Conservation (phyloP, 2,888 invertebrate species). For the Drosophila borealis region DNA sequence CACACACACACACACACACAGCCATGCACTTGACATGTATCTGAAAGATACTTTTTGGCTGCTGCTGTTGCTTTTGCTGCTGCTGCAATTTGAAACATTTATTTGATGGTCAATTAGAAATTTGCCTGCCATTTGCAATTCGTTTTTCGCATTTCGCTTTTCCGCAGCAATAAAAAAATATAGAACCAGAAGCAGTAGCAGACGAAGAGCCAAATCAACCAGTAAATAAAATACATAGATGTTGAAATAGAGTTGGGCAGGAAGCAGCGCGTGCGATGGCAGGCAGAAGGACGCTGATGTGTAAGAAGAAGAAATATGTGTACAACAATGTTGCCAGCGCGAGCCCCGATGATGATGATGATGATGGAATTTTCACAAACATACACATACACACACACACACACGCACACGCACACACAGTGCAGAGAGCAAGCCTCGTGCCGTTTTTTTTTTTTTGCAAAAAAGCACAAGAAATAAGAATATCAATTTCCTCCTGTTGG, state of each 20-base stretch:
- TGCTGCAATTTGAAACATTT: conserved; percentile 58
- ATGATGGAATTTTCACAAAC: conserved; percentile 75
- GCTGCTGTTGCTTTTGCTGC: conserved; percentile 17
- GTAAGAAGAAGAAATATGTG: conserved; percentile 70
- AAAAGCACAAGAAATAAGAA: conserved; percentile 77
- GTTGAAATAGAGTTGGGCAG: conserved; percentile 53
- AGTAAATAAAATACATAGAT: conserved; percentile 68
- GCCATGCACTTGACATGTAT: conserved; percentile 65
- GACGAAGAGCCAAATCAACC: conserved; percentile 49
- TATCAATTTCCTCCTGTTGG: conserved; percentile 78
- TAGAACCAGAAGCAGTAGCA: conserved; percentile 22
- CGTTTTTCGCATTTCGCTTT: conserved; percentile 58
- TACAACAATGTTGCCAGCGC: conserved; percentile 69
- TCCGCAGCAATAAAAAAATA: conserved; percentile 60
- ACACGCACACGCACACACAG: conserved; percentile 12
- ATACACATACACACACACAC: conserved; percentile 32
- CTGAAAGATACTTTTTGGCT: conserved; percentile 52
- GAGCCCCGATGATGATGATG: conserved; percentile 54
- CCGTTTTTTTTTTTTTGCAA: conserved; percentile 54
- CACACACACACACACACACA: conserved; percentile 20
- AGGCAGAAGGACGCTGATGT: conserved; percentile 10
- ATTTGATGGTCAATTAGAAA: conserved; percentile 76
- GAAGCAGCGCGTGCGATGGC: conserved; percentile 25
- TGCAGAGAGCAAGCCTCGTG: conserved; percentile 45
- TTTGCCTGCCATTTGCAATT: conserved; percentile 66